phyloP scores from a whole-genome alignment of 2,888 invertebrate genomes.

The Cantharis rustica region DNA sequence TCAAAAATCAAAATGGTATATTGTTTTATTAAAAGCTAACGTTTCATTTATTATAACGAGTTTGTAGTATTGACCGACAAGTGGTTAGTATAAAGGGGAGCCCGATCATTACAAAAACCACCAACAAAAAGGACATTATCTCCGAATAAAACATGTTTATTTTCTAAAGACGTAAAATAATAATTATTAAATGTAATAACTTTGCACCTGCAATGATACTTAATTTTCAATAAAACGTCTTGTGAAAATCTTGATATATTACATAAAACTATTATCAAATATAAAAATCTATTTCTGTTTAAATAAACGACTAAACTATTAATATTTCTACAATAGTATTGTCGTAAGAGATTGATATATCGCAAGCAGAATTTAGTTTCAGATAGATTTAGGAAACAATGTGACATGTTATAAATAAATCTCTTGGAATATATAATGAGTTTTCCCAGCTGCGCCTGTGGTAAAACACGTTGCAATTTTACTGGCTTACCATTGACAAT shows the following conservation, averaged over 20 bases:
- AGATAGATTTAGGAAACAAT: neutral
- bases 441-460: neutral
- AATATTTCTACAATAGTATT: neutral
- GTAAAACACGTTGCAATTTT: neutral
- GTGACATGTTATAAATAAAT: constrained; percentile 1
- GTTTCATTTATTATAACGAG: too few relatives aligned
- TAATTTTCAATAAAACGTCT: too few relatives aligned
- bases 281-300: neutral
- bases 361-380: neutral
- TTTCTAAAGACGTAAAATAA: too few relatives aligned
- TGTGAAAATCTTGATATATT: neutral
- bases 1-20: too few relatives aligned
- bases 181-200: too few relatives aligned
- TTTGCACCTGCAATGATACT: too few relatives aligned
- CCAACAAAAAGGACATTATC: too few relatives aligned
- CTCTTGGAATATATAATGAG: constrained; percentile 1
- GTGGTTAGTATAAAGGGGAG: too few relatives aligned
- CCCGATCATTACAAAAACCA: too few relatives aligned
- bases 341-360: neutral
- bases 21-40: too few relatives aligned
- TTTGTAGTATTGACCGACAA: too few relatives aligned
- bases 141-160: too few relatives aligned
- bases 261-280: neutral
- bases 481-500: neutral
- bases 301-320: neutral